Conservation (phyloP, 2,113 vertebrate genomes). For the Spermophilus dauricus region DNA sequence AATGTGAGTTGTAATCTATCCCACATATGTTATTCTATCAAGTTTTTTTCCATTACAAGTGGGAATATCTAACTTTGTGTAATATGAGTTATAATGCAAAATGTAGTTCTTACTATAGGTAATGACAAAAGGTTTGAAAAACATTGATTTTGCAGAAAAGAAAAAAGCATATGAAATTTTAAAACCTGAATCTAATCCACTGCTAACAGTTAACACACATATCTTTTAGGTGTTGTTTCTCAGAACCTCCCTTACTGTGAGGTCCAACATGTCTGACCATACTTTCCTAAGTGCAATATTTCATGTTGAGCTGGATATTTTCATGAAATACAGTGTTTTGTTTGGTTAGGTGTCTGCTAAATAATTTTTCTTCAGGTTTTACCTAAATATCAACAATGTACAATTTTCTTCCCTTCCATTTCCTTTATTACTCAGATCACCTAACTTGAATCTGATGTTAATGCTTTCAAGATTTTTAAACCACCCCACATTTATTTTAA, state of each 20-base stretch:
- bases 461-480: not conserved
- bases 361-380: slow-evolving; percentile 1
- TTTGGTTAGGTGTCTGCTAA: not conserved
- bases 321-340: not conserved
- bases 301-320: not conserved
- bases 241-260: not conserved
- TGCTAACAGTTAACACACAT: not conserved
- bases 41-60: not conserved
- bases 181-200: not conserved
- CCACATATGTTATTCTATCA: not conserved
- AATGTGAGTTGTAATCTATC: not conserved
- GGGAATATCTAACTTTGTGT: not conserved
- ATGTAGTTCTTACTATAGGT: not conserved
- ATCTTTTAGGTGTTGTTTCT: not conserved
- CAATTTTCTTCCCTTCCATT: not conserved
- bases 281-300: not conserved
- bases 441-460: not conserved
- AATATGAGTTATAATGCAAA: not conserved
- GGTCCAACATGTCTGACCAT: not conserved
- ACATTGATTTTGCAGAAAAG: not conserved
- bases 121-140: not conserved
- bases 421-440: not conserved
- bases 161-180: not conserved
- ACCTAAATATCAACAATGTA: not conserved
- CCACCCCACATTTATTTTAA: not conserved